Evolutionary conservation across 2,113 vertebrate species (phyloP).

Genomic region (Ifrita kowaldi): DNA sequence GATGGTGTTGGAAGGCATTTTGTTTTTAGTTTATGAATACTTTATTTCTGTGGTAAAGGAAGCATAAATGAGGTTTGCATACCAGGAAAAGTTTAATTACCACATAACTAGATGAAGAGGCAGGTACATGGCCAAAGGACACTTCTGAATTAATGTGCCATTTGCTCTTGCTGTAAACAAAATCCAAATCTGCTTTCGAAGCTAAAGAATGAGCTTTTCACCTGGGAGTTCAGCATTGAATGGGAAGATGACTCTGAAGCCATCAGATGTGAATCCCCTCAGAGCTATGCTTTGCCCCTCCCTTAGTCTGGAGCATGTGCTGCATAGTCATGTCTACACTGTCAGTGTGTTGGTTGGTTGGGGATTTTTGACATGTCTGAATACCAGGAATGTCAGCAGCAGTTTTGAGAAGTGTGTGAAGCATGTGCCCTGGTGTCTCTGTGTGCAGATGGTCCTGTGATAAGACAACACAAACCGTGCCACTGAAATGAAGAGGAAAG

Average conservation of each 20-base stretch:
- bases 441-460: background rate
- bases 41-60: slow-evolving; percentile 32
- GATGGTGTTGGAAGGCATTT: slow-evolving; percentile 13
- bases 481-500: background rate
- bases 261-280: background rate
- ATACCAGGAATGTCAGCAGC: background rate
- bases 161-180: background rate
- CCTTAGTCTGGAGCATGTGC: background rate
- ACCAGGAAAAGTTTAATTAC: background rate
- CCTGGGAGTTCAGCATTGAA: background rate
- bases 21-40: slow-evolving; percentile 9
- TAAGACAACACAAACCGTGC: background rate
- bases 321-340: background rate
- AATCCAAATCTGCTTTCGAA: background rate
- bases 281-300: background rate
- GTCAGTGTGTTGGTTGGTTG: background rate
- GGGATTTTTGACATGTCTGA: background rate
- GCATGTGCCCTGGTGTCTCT: background rate
- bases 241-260: background rate
- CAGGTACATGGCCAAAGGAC: background rate
- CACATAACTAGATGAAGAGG: background rate
- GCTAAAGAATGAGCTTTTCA: background rate
- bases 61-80: background rate
- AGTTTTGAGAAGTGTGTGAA: background rate
- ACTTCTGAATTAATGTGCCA: background rate